These are phyloP conservation scores for Scatophagus argus DNA, from an alignment of 2,113 vertebrate genomes.

Conservation along the genomic window DNA sequence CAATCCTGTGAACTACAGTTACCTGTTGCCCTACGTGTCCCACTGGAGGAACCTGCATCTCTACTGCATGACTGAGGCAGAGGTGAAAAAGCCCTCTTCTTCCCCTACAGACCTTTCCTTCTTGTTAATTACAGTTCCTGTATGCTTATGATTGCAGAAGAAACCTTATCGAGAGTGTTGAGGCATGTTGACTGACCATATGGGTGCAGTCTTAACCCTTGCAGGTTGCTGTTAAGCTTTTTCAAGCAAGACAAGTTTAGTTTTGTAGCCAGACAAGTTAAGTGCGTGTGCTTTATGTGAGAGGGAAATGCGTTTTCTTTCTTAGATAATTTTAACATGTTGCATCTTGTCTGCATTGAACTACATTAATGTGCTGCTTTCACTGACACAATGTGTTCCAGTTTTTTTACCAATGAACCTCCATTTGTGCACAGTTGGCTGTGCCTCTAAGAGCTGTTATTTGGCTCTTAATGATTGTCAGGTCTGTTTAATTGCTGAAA, in stretches of 20 bases:
- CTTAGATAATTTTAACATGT: neutral
- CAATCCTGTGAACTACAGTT: conserved; percentile 94
- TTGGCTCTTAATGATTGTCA: neutral
- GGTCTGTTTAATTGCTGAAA: neutral
- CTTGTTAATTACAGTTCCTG: neutral
- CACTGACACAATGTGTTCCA: neutral
- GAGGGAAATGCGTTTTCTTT: neutral
- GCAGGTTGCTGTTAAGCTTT: neutral
- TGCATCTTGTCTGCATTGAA: neutral
- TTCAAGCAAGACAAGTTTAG: neutral
- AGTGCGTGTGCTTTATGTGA: neutral
- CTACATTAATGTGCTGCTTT: neutral
- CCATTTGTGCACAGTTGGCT: neutral
- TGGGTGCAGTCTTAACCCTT: neutral
- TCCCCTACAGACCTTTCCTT: neutral
- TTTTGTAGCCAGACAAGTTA: neutral
- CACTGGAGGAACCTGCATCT: conserved; percentile 97
- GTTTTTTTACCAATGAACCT: neutral
- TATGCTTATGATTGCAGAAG: neutral
- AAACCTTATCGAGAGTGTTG: neutral
- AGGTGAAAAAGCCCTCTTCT: conserved; percentile 83
- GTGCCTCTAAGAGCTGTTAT: neutral
- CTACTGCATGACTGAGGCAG: conserved; percentile 94
- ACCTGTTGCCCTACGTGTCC: conserved; percentile 92
- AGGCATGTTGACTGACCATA: neutral